Evolutionary conservation across 1,140 invertebrate species (phyloP), one percentile per base, ranked within the genome.

Genomic region (Drosophila seguyi): DNA sequence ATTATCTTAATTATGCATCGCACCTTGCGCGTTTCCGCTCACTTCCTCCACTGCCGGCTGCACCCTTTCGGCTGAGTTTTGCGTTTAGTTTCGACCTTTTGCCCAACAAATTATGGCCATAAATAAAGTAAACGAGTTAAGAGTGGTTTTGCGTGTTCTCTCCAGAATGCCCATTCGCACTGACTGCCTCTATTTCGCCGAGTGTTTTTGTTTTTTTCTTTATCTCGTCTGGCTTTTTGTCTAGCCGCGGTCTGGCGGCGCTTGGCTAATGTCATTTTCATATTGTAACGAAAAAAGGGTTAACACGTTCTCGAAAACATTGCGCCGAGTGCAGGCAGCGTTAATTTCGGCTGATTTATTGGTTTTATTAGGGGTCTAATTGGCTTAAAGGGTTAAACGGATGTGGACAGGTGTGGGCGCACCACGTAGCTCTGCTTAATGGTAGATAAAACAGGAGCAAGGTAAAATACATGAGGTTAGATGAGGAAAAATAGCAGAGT

Each of bases 111-210:
- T 91, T 91, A 91, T 91, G 84, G 75, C 63, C 88, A 91, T 91
- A 91, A 91, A 91, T 91, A 91, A 91, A 79, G 77, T 85, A 81
- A 91, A 91, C 88, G 88, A 91, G 88, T 78, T 95, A 79, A 94
- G 95, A 75, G 95, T 94, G 85, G 81, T 90, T 90, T 90, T 90
- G 85, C 81, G 85, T 88, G 85, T 88, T 78, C 56, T 76, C 50
- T 75, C 56, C 22, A 83, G 82, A 86, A 80, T 68, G 82, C 63
- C 74, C 65, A 71, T 82, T 75, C 68, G 74, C 79, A 76, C 57
- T 31, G 52, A 66, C 60, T 50, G 41, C 45, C 27, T 20, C 18
- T 48, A 13, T 27, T 36, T 57, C 34, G 25, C 45, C 10, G 22
- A 27, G 45, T 48, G 57, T 47, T 65, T 36, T 42, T 58, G 18